A percentile compares a stretch with the other conserved stretches of the same genome.
Conservation (phyloP, 2,888 invertebrate genomes). For the Panorpa germanica region DNA sequence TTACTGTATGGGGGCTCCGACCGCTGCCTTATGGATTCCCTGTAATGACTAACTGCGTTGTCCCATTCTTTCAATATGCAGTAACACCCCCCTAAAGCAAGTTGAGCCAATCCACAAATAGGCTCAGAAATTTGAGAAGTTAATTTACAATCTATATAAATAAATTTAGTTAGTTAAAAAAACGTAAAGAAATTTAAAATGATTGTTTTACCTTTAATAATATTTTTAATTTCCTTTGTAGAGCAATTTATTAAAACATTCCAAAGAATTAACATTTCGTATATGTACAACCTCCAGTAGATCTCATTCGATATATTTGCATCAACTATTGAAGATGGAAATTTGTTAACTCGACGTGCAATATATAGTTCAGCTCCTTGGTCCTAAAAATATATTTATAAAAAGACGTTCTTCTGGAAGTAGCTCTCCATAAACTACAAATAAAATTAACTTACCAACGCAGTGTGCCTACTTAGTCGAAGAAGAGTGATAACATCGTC, state of each 20-base stretch:
- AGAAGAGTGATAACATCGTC: slow-evolving; percentile 18
- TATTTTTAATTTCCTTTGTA: slow-evolving; percentile 19
- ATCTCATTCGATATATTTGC: slow-evolving; percentile 15
- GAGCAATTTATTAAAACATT: slow-evolving; percentile 40
- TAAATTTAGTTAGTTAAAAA: too few species aligned
- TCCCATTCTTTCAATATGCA: slow-evolving; percentile 23
- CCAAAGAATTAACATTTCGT: slow-evolving; percentile 49
- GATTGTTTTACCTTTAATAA: slow-evolving; percentile 28
- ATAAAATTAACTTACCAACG: too few species aligned
- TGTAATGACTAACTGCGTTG: slow-evolving; percentile 20
- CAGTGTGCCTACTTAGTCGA: too few species aligned
- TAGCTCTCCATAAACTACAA: too few species aligned
- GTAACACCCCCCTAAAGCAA: slow-evolving; percentile 30
- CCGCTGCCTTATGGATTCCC: too few species aligned
- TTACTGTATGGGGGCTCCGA: too few species aligned
- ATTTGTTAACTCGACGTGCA: slow-evolving; percentile 19
- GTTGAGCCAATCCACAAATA: slow-evolving; percentile 30
- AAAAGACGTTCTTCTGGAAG: too few species aligned
- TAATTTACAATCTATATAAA: too few species aligned
- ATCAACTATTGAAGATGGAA: slow-evolving; percentile 15
- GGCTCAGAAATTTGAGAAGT: slow-evolving; percentile 24
- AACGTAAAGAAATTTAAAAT: slow-evolving; percentile 4
- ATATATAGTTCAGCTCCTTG: slow-evolving; percentile 25
- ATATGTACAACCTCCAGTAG: slow-evolving; percentile 36
- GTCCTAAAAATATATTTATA: too few species aligned